phyloP scores from a whole-genome alignment of 2,113 vertebrate genomes.

The Cyanistes caeruleus region DNA sequence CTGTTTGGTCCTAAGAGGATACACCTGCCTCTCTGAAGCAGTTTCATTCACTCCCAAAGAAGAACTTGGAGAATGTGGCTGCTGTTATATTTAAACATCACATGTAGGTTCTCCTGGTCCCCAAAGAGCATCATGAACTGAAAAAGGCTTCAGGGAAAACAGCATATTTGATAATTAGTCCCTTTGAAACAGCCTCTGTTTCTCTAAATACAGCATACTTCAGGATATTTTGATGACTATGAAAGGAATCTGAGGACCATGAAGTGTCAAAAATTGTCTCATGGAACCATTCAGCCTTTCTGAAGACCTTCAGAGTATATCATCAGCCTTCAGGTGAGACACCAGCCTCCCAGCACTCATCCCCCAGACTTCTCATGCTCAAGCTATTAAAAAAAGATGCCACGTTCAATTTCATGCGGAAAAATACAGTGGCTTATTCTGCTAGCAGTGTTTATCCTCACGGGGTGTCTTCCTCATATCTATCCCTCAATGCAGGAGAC shows the following conservation, averaged over 20 bases:
- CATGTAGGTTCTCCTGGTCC: slow-evolving; percentile 5
- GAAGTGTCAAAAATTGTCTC: not conserved
- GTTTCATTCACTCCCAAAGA: not conserved
- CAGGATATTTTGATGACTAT: slow-evolving; percentile 30
- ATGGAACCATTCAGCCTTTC: not conserved
- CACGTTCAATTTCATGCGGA: not conserved
- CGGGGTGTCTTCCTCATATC: not conserved
- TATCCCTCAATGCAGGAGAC: not conserved
- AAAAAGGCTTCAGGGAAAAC: slow-evolving; percentile 45
- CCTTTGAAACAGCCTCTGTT: slow-evolving; percentile 36
- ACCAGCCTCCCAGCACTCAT: not conserved
- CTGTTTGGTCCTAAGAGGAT: slow-evolving; percentile 13
- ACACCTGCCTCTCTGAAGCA: slow-evolving; percentile 7
- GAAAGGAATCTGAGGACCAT: not conserved
- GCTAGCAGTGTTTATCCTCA: not conserved
- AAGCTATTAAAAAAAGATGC: not conserved
- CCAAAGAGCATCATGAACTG: not conserved
- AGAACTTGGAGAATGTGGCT: not conserved
- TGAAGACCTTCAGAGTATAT: not conserved
- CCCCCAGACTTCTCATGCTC: not conserved
- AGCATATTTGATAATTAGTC: slow-evolving; percentile 62
- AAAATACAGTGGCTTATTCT: not conserved
- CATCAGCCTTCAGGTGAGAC: not conserved
- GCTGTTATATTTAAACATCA: slow-evolving; percentile 56
- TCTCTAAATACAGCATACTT: slow-evolving; percentile 2